Percentiles rank a stretch among this genome's conserved stretches.
phyloP scores from a whole-genome alignment of 2,797 vertebrate genomes.

The Melopsittacus undulatus region DNA sequence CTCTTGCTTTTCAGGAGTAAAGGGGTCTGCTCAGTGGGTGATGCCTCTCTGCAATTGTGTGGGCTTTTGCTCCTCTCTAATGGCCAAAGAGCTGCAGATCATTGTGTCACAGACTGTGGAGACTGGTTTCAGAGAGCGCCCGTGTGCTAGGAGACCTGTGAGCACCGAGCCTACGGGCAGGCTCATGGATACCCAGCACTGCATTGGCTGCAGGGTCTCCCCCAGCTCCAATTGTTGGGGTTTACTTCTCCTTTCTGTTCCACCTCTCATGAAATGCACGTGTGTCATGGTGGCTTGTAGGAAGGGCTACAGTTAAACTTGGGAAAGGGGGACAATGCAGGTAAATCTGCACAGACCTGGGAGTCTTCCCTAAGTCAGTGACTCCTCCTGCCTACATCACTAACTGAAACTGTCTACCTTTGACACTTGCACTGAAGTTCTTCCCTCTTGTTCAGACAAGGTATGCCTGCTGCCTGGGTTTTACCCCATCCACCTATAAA shows the following conservation, averaged over 20 bases:
- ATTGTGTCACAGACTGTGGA: not conserved
- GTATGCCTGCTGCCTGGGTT: not conserved
- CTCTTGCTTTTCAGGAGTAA: not conserved
- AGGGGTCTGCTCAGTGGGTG: not conserved
- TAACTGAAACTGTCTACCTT: not conserved
- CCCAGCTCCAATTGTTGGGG: accelerated
- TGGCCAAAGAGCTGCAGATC: not conserved
- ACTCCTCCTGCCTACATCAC: not conserved
- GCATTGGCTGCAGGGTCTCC: accelerated
- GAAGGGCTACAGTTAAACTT: not conserved
- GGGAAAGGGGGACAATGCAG: not conserved
- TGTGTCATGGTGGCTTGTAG: not conserved
- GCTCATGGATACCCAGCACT: not conserved
- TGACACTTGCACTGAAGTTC: not conserved
- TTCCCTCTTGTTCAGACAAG: not conserved
- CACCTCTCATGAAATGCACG: not conserved
- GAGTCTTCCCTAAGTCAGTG: not conserved
- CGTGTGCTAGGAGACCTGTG: not conserved
- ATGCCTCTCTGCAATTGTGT: not conserved
- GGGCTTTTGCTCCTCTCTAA: not conserved
- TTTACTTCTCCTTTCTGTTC: not conserved
- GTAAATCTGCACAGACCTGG: not conserved
- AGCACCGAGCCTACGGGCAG: not conserved
- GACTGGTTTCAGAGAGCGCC: not conserved
- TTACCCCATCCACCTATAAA: not conserved